A percentile compares a stretch with the other conserved stretches of the same genome.
These are phyloP conservation scores for Manis pentadactyla DNA, from an alignment of 2,797 vertebrate genomes.

Conservation along the genomic window DNA sequence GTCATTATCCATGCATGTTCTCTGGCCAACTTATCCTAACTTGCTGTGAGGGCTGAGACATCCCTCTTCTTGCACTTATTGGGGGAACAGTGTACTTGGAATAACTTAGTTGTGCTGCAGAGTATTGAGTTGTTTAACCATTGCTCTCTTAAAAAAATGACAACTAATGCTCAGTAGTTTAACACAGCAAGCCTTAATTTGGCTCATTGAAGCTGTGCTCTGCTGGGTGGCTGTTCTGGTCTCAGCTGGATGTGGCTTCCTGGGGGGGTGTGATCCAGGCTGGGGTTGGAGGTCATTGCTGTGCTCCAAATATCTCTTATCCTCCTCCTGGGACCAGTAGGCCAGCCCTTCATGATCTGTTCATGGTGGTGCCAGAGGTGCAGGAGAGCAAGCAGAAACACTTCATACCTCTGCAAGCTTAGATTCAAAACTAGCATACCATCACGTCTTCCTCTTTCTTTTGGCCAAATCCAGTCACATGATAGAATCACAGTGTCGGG, in stretches of 20 bases:
- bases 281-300: background rate
- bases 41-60: background rate
- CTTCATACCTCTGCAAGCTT: background rate
- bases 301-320: background rate
- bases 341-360: background rate
- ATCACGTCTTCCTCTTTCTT: background rate
- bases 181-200: background rate
- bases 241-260: background rate
- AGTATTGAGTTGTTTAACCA: background rate
- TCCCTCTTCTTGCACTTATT: background rate
- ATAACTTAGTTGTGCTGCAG: background rate
- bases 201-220: background rate
- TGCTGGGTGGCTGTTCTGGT: background rate
- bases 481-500: background rate
- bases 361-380: background rate
- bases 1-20: background rate
- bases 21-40: background rate
- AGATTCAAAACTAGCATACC: background rate
- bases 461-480: background rate
- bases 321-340: background rate
- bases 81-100: background rate
- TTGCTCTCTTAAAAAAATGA: background rate
- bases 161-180: background rate
- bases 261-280: background rate
- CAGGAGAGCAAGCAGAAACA: background rate